Evolutionary conservation across 2,797 vertebrate species (phyloP).

Genomic region (Notamacropus eugenii): DNA sequence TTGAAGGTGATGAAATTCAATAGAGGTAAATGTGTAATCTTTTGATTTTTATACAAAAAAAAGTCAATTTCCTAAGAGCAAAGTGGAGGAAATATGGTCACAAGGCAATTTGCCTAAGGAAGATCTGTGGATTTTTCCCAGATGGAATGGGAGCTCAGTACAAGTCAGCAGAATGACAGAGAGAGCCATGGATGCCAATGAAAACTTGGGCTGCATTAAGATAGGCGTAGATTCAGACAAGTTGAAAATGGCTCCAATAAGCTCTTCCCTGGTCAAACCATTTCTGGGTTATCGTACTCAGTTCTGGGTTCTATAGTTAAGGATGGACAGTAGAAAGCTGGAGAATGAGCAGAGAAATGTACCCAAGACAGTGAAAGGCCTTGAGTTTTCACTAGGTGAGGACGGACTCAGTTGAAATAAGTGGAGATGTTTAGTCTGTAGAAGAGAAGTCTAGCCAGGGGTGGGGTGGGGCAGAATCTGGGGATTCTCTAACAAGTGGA

Average conservation of each 20-base stretch:
- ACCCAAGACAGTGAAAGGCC: neutral
- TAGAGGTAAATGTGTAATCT: neutral
- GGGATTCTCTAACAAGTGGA: neutral
- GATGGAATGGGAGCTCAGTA: neutral
- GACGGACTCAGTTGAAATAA: neutral
- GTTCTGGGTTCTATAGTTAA: neutral
- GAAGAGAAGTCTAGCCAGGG: neutral
- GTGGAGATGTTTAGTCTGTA: neutral
- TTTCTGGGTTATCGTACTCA: neutral
- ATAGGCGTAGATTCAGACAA: neutral
- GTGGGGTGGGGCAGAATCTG: neutral
- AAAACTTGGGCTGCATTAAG: neutral
- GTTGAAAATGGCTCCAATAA: neutral
- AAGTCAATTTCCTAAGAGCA: neutral
- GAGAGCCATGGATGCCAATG: neutral
- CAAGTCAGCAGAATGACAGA: neutral
- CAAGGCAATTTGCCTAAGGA: neutral
- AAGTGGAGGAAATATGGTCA: neutral
- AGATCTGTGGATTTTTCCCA: neutral
- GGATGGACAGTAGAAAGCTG: neutral
- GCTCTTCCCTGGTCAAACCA: neutral
- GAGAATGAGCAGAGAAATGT: neutral
- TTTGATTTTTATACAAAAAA: neutral
- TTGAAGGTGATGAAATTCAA: neutral
- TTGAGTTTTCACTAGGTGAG: neutral